Base-by-base conservation (phyloP, 2,888 invertebrate species). In the Drosophila mercatorum region DNA sequence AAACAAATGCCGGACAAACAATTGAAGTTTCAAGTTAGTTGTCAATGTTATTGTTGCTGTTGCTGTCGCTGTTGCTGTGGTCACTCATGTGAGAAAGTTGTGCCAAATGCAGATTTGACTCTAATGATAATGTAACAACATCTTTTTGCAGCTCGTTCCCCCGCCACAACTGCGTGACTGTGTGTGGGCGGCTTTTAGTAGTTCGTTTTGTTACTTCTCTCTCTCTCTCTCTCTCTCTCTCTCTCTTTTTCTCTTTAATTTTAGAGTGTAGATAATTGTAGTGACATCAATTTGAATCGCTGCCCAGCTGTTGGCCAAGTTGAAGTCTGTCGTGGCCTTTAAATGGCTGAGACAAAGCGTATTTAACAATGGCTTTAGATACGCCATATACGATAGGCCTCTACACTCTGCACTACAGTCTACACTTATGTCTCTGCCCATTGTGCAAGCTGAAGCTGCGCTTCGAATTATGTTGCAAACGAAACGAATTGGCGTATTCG, bases 21-120 rank as follows among this genome's bases (percentile, higher is more conserved):
- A 68, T 72, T 72, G 38, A 75, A 70, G 56, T 46, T 72, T 65
- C 11, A 40, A 68, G 55, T 72, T 43, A 53, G 56, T 81, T 72
- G 72, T 81, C 72, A 47, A 51, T 55, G 46, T 40, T 49, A 44
- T 41, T 62, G 26, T 67, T 76, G 62, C 58, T 65, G 53, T 56
- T 55, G 53, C 53, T 55, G 65, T 28, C 5, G 28, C 28, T 28
- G 28, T 28, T 60, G 31, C 41, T 63, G 55, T 65, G 78, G 62
- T 57, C 83, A 81, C 72, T 85, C 88, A 77, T 83, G 68, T 85
- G 86, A 79, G 84, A 85, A 88, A 85, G 84, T 86, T 75, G 79
- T 79, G 86, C 81, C 86, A 85, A 86, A 88, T 88, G 88, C 88
- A 85, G 84, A 81, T 81, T 80, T 74, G 49, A 60, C 60, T 58